Conservation (phyloP, 2,888 invertebrate species). For the Mesochorus sp. region DNA sequence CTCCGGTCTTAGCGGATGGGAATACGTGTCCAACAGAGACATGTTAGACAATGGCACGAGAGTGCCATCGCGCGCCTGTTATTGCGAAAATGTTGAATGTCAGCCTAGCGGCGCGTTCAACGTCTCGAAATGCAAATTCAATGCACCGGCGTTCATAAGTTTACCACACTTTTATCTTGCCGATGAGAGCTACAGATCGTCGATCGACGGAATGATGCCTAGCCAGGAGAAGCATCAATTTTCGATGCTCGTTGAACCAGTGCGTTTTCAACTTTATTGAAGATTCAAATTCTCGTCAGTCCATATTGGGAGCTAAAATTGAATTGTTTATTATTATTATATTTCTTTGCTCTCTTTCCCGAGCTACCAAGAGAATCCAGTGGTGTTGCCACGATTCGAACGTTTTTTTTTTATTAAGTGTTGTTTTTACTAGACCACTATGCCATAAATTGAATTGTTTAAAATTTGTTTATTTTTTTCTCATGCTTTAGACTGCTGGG, state of each 20-base stretch:
- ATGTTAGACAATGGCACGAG: constrained; percentile 89
- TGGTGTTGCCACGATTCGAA: no score
- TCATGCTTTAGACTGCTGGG: constrained; percentile 86
- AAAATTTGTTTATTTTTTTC: no score
- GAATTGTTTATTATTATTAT: constrained; percentile 3
- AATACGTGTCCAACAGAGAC: constrained; percentile 85
- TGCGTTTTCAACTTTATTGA: constrained; percentile 68
- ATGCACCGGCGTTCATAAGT: constrained; percentile 92
- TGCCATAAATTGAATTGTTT: no score
- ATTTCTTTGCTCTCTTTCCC: no score
- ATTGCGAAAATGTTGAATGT: constrained; percentile 84
- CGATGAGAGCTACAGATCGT: constrained; percentile 86
- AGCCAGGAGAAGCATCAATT: constrained; percentile 86
- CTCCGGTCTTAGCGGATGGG: constrained; percentile 83
- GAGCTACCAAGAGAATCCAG: no score
- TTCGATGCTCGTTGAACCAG: constrained; percentile 88
- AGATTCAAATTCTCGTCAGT: not conserved
- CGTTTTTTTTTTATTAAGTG: no score
- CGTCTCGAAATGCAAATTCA: constrained; percentile 89
- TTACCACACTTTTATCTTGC: constrained; percentile 92
- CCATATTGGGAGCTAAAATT: not conserved
- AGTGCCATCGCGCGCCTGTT: constrained; percentile 86
- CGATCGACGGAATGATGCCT: constrained; percentile 88
- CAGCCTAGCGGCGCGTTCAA: constrained; percentile 86
- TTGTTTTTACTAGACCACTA: no score